These are phyloP conservation scores for Ficedula albicollis DNA, from an alignment of 2,797 vertebrate genomes.

Conservation along the genomic window DNA sequence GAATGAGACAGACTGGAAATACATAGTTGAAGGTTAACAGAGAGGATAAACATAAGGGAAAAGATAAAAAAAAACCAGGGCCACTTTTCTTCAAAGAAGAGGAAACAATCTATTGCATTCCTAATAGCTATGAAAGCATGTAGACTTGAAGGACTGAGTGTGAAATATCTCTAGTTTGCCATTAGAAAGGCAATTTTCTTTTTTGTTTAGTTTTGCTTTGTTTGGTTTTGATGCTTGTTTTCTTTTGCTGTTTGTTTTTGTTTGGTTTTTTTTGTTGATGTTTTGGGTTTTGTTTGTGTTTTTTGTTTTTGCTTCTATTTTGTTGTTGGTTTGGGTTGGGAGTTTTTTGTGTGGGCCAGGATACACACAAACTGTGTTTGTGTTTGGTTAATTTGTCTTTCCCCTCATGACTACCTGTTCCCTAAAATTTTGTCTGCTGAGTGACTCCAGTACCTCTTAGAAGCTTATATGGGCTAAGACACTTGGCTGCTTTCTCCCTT, in stretches of 20 bases:
- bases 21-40: not conserved
- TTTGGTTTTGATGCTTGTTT: not conserved
- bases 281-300: not conserved
- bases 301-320: not conserved
- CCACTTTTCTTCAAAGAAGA: not conserved
- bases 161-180: not conserved
- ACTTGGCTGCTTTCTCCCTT: not conserved
- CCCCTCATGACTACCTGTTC: not conserved
- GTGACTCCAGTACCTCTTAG: not conserved
- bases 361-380: rapidly evolving
- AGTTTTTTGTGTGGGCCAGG: rapidly evolving
- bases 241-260: too few relatives aligned
- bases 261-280: not conserved
- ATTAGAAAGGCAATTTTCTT: rapidly evolving
- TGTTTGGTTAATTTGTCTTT: not conserved
- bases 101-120: not conserved
- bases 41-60: not conserved
- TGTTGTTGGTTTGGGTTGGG: not conserved
- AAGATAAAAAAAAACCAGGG: not conserved
- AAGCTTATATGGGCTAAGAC: not conserved
- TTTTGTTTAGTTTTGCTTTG: not conserved
- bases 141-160: not conserved
- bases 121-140: not conserved
- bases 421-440: not conserved
- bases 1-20: not conserved